phyloP scores from a whole-genome alignment of 1,140 invertebrate genomes.

The Drosophila grimshawi region DNA sequence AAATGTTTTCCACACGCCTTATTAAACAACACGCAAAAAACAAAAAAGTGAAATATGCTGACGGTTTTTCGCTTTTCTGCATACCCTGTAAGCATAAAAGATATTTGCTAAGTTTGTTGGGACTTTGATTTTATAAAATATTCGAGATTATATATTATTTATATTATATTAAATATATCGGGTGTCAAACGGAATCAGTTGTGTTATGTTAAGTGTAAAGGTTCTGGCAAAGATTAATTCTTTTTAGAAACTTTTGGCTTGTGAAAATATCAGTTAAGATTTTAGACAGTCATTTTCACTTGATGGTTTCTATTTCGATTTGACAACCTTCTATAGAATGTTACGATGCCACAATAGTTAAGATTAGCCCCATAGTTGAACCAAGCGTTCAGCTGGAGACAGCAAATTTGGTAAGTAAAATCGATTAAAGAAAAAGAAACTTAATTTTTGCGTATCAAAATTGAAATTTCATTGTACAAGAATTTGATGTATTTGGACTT shows the following conservation, averaged over 20 bases:
- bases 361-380: background rate
- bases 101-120: background rate
- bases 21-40: constrained; percentile 75
- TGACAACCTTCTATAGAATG: background rate
- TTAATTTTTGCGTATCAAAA: no score
- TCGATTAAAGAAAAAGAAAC: no score
- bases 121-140: no score
- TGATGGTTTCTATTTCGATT: no score
- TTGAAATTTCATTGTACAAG: no score
- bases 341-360: background rate
- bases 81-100: constrained; percentile 33
- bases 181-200: background rate
- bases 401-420: background rate
- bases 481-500: background rate
- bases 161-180: no score
- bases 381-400: background rate
- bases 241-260: no score
- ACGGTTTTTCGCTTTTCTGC: constrained; percentile 2
- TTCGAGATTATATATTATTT: no score
- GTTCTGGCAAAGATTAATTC: no score
- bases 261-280: no score
- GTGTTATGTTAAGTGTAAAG: background rate
- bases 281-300: no score
- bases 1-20: constrained; percentile 65
- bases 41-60: constrained; percentile 73